Base-by-base conservation (phyloP, 2,113 vertebrate species). In the Microcebus jonahi region DNA sequence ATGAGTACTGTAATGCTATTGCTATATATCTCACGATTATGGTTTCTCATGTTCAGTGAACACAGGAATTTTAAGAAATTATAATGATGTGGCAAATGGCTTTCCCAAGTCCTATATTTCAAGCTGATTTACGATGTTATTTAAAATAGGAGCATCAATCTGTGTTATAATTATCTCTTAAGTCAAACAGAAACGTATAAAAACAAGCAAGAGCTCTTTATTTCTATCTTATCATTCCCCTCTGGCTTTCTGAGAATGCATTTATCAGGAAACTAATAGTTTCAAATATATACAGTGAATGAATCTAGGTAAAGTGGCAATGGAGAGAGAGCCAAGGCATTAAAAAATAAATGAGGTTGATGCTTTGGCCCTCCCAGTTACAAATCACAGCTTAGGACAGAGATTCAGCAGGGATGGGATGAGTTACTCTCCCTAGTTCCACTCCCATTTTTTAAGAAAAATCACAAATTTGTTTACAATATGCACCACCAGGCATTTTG, bases 81-180 rank as follows among this genome's bases (percentile, higher is more conserved):
- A 45, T 88, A 61, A 53, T 92, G 45, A 88, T 95, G 70, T 87
- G 95, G 79, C 59, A 97, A 96, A 63, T 92, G 68, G 80, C 57
- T 71, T 84, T 81, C 53, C 75, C 14, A 65, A 95, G 87, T 82
- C 57, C 59, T 97, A 55, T 76, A 83, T 90, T 96, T 96, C 76
- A 93, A 36, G 70, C 42, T 93, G 97, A 97, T 77, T 94, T 83
- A 92, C 68, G 94, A 71, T 79, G 53, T 77, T 88, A 36, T 83
- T 97, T 97, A 96, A 97, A 97, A 95, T 82, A 79, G 23, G 93
- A 79, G 0, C 73, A 97, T 97, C 36, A 70, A 34, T 90, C 93
- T 94, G n/a, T 4, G 0, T 90, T 96, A 59, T 67, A 75, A 97
- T 98, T 97, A 59, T 97, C 85, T 97, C 79, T 89, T 76, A 93